Conservation (phyloP, 37 sponge, comb jelly and placozoan genomes). For the Halichondria panicea region DNA sequence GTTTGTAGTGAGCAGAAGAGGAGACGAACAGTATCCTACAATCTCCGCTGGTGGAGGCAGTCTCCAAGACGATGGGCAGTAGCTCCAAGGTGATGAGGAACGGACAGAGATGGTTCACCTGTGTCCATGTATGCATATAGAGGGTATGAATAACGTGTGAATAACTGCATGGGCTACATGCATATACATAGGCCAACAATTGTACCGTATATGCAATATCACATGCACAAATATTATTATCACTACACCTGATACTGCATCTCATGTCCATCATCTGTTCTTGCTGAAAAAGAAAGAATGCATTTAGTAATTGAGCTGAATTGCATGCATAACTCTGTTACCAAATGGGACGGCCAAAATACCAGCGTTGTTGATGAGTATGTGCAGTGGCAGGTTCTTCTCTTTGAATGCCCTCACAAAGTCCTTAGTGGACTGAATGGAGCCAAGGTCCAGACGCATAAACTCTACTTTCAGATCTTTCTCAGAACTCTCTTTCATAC, state of each 20-base stretch:
- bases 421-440: constrained; percentile 54
- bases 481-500: background rate
- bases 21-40: constrained; percentile 70
- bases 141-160: background rate
- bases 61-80: constrained; percentile 43
- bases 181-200: no score
- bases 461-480: constrained; percentile 59
- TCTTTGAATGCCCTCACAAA: constrained; percentile 57
- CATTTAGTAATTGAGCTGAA: background rate
- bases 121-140: background rate
- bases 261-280: background rate
- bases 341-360: constrained; percentile 33
- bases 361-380: constrained; percentile 79
- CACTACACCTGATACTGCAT: background rate
- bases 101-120: constrained; percentile 69
- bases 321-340: background rate
- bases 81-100: constrained; percentile 65
- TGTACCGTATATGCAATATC: no score
- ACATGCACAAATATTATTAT: background rate
- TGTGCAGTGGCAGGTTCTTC: constrained; percentile 63
- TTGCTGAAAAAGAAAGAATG: background rate
- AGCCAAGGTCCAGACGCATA: constrained; percentile 67
- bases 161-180: no score
- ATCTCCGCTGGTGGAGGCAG: constrained; percentile 37
- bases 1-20: constrained; percentile 29